Conservation (phyloP, 2,888 invertebrate genomes). For the Nudaria mundana region DNA sequence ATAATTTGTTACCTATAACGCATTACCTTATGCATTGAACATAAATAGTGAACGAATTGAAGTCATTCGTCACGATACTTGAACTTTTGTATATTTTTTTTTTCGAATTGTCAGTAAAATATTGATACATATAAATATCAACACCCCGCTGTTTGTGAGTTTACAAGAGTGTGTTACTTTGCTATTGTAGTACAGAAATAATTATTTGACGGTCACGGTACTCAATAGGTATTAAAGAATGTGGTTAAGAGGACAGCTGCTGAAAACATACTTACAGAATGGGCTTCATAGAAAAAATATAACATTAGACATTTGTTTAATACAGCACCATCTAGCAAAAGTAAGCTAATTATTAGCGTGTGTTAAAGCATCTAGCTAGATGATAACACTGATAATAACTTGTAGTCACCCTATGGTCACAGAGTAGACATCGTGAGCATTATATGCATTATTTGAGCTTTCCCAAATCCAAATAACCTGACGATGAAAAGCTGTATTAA, state of each 20-base stretch:
- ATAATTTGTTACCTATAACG: background rate
- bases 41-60: slow-evolving; percentile 50
- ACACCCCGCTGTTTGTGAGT: slow-evolving; percentile 25
- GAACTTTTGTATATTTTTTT: slow-evolving; percentile 36
- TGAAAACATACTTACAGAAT: slow-evolving; percentile 1
- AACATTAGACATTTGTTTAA: too few species aligned
- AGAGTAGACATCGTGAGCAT: too few species aligned
- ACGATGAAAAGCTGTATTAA: too few species aligned
- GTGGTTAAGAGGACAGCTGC: slow-evolving; percentile 18
- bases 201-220: slow-evolving; percentile 21
- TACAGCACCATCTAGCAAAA: too few species aligned
- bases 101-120: slow-evolving; percentile 41
- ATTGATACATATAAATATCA: slow-evolving; percentile 31
- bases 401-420: too few species aligned
- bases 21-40: slow-evolving; percentile 17
- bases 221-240: slow-evolving; percentile 10
- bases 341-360: too few species aligned
- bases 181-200: slow-evolving; percentile 11
- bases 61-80: slow-evolving; percentile 68
- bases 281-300: background rate
- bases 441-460: too few species aligned
- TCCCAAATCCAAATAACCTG: too few species aligned
- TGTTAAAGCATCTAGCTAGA: too few species aligned
- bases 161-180: slow-evolving; percentile 14
- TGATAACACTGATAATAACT: too few species aligned